These are phyloP conservation scores for Blastobasis adustella DNA, from an alignment of 2,888 invertebrate genomes.

Conservation along the genomic window DNA sequence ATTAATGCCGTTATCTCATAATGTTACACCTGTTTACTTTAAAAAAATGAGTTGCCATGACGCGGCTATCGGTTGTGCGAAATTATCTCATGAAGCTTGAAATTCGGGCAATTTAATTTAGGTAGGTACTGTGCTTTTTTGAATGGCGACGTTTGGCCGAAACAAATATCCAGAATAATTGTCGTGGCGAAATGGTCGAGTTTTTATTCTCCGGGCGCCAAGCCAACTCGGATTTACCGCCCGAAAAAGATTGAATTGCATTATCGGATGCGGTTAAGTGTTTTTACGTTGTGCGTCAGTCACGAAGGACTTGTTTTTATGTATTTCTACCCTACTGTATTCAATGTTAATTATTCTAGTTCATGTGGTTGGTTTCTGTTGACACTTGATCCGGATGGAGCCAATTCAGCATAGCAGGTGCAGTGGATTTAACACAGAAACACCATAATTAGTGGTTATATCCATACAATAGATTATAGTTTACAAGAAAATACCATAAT, in stretches of 20 bases:
- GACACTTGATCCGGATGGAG: too few species aligned
- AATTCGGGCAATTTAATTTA: not conserved
- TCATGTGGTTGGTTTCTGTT: too few species aligned
- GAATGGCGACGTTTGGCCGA: not conserved
- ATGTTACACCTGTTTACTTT: not conserved
- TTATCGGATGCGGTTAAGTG: constrained; percentile 29
- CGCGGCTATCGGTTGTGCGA: not conserved
- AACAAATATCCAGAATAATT: constrained; percentile 6
- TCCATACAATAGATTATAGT: too few species aligned
- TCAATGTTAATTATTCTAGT: too few species aligned
- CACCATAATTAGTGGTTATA: too few species aligned
- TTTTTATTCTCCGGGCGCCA: constrained; percentile 10
- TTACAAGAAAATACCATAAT: not conserved
- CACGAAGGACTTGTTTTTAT: not conserved
- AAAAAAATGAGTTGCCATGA: not conserved
- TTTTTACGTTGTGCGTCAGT: not conserved
- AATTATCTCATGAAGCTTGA: not conserved
- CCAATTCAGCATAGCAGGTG: too few species aligned
- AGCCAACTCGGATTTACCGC: constrained; percentile 1
- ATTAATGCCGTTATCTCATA: not conserved
- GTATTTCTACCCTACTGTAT: too few species aligned
- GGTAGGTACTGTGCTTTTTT: too few species aligned
- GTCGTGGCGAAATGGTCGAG: constrained; percentile 3
- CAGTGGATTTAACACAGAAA: not conserved
- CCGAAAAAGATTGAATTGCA: constrained; percentile 16